Conservation (phyloP, 2,797 vertebrate genomes). For the Melopsittacus undulatus region DNA sequence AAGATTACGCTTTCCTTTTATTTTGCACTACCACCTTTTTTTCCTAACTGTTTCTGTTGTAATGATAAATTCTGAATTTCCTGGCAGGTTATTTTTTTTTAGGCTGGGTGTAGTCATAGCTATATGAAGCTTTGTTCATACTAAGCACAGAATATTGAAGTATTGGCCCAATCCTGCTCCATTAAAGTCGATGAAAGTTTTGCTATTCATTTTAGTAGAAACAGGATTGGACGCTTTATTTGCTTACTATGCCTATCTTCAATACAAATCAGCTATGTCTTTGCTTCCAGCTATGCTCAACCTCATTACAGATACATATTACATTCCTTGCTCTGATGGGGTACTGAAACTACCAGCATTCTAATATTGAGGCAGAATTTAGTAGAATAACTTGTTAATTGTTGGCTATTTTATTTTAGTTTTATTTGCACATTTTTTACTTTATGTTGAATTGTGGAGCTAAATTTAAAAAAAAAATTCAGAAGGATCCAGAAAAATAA, state of each 20-base stretch:
- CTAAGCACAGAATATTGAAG: neutral
- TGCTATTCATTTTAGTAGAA: neutral
- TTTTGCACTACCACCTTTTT: neutral
- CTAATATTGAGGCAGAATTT: conserved; percentile 44
- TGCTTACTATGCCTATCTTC: conserved; percentile 60
- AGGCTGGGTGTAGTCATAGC: neutral
- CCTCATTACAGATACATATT: conserved; percentile 59
- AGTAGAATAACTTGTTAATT: conserved; percentile 42
- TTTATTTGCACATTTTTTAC: neutral
- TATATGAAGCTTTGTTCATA: neutral
- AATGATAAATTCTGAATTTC: neutral
- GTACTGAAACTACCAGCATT: conserved; percentile 44
- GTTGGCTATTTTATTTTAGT: neutral
- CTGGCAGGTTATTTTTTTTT: neutral
- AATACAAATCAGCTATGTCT: conserved; percentile 58
- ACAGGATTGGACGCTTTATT: neutral
- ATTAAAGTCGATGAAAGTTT: neutral
- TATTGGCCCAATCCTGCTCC: neutral
- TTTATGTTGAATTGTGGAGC: neutral
- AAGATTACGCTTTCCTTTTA: neutral
- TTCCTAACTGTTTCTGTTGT: neutral
- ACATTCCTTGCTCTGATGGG: conserved; percentile 15
- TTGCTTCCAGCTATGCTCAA: conserved; percentile 67
- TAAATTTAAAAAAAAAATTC: neutral
- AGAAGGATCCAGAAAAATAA: conserved; percentile 23